Evolutionary conservation across 2,797 vertebrate species (phyloP), one percentile per base, ranked within the genome.

Genomic region (Crocidura indochinensis): DNA sequence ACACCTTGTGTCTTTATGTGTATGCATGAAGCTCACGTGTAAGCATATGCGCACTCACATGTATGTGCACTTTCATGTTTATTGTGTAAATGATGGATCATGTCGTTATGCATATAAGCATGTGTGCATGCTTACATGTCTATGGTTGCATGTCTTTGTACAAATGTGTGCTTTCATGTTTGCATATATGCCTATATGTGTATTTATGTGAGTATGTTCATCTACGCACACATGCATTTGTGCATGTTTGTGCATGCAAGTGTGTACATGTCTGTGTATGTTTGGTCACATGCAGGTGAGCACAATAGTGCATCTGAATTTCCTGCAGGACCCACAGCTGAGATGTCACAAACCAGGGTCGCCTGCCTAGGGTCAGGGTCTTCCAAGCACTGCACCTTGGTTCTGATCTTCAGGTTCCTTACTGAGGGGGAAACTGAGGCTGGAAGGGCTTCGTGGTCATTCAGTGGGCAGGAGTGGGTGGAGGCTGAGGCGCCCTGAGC

Each of bases 221-320:
- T 3, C 38, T 38, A 27, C 26, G 62, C 27, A 67, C 27, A 29
- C 27, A 67, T 67, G 65, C 14, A 14, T 11, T 27, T 67, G 9
- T 64, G 19, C 27, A 24, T 8, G 24, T 7, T 10, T 29, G 27
- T 31, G 11, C 14, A 5, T 15, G 9, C 15, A 68, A 6, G 65
- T n/a, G 65, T 68, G 27, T 7, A 19, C 26, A 10, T 12, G 27
- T 65, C 24, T 10, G 24, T 29, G 22, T 11, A 65, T 65, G 64
- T 27, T 10, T 27, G 64, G 64, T 26, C 64, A 65, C 64, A 6
- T 60, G 56, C 15, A 38, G 38, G 56, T 20, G 2, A 3, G 7
- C 1, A 2, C 47, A 46, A 44, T 1, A 0, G 4, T 44, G 47
- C 0, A 0, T 38, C 11, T 53, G 71, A 29, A 15, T 17, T 19